Conservation (phyloP, 2,113 vertebrate species). For the Uropsilus gracilis region DNA sequence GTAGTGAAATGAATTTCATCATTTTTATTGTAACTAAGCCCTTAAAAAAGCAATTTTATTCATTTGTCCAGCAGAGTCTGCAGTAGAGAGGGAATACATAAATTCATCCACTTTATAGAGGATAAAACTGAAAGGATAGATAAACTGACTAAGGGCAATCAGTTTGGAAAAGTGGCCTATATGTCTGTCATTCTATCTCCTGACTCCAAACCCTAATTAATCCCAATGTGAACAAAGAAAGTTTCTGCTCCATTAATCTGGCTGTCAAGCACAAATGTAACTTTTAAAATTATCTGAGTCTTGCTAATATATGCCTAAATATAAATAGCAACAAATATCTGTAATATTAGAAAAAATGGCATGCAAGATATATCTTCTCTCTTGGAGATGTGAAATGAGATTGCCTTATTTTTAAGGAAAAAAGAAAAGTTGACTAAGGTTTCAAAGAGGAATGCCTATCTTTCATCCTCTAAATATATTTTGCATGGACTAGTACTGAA, state of each 20-base stretch:
- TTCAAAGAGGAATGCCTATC: not conserved
- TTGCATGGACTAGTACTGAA: not conserved
- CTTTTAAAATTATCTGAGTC: not conserved
- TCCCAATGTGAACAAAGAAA: not conserved
- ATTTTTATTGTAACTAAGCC: not conserved
- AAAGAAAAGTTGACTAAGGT: conserved; percentile 1
- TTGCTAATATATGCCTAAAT: not conserved
- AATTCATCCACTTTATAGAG: not conserved
- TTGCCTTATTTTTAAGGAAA: conserved; percentile 3
- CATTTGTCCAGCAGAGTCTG: not conserved
- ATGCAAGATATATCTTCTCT: not conserved
- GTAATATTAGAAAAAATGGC: not conserved
- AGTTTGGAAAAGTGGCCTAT: not conserved
- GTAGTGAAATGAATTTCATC: not conserved
- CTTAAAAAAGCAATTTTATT: not conserved
- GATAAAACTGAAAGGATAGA: not conserved
- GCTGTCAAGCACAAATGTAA: not conserved
- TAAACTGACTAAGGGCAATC: not conserved
- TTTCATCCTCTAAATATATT: conserved; percentile 6
- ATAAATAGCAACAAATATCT: conserved; percentile 17
- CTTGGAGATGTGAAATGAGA: not conserved
- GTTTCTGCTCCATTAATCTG: not conserved
- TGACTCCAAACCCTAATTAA: not conserved
- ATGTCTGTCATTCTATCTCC: not conserved
- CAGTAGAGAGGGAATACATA: not conserved